These are phyloP conservation scores for Lochmaea capreae DNA, from an alignment of 2,888 invertebrate species.

Conservation along the genomic window DNA sequence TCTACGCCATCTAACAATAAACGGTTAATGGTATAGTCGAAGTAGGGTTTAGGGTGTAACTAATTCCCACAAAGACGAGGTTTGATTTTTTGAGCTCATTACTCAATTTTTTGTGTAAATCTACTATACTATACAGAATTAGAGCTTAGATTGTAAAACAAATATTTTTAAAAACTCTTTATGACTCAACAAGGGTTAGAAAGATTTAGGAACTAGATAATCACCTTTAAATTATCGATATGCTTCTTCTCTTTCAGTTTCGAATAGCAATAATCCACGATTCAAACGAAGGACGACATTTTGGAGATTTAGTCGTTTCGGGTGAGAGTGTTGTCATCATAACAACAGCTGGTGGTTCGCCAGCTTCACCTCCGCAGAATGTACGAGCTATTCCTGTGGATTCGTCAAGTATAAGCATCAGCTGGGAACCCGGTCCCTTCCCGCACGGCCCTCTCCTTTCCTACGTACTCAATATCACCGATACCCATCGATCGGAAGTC, in stretches of 20 bases:
- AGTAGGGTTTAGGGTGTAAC: too few relatives aligned
- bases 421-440: conserved; percentile 89
- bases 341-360: conserved; percentile 79
- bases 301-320: conserved; percentile 73
- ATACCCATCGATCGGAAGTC: conserved; percentile 63
- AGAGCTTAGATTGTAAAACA: too few relatives aligned
- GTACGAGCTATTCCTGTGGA: conserved; percentile 84
- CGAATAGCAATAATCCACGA: conserved; percentile 85
- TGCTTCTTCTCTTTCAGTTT: conserved; percentile 72
- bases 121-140: too few relatives aligned
- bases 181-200: too few relatives aligned
- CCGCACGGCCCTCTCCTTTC: conserved; percentile 90
- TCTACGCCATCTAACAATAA: too few relatives aligned
- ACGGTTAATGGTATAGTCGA: too few relatives aligned
- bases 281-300: conserved; percentile 50
- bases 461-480: conserved; percentile 80
- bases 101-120: too few relatives aligned
- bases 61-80: too few relatives aligned
- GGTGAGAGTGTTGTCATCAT: conserved; percentile 81
- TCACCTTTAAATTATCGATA: too few relatives aligned
- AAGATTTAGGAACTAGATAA: too few relatives aligned
- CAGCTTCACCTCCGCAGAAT: conserved; percentile 81
- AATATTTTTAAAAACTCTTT: too few relatives aligned
- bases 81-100: too few relatives aligned
- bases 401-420: conserved; percentile 84